These are phyloP conservation scores for Teinopalpus imperialis DNA, from an alignment of 2,888 invertebrate genomes.

Conservation along the genomic window DNA sequence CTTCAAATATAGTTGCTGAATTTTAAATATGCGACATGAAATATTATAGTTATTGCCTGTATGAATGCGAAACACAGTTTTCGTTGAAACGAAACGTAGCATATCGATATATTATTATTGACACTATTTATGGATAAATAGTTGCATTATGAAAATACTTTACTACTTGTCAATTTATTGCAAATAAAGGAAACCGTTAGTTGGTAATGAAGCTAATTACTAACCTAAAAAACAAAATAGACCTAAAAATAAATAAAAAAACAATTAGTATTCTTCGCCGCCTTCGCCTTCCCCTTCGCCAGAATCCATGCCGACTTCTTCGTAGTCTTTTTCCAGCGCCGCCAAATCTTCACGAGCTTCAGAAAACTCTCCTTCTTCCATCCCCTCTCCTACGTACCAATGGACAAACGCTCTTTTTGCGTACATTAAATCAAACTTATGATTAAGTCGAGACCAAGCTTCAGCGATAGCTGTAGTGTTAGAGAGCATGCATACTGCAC, in stretches of 20 bases:
- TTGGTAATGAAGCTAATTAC: constrained; percentile 10
- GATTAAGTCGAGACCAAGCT: constrained; percentile 97
- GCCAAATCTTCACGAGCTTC: constrained; percentile 85
- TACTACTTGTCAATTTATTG: constrained; percentile 20
- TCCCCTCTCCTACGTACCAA: constrained; percentile 94
- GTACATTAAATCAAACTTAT: constrained; percentile 98
- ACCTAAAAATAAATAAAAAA: constrained; percentile 45
- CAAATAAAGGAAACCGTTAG: constrained; percentile 7
- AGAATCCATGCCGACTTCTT: constrained; percentile 93
- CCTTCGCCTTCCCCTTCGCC: constrained; percentile 91
- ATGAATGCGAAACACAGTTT: too few species aligned
- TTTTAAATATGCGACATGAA: too few species aligned
- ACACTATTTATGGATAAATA: too few species aligned
- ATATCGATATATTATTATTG: too few species aligned
- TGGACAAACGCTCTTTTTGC: constrained; percentile 98
- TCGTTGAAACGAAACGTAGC: too few species aligned
- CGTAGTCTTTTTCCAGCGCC: constrained; percentile 92
- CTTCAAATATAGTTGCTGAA: too few species aligned
- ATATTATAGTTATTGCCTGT: too few species aligned
- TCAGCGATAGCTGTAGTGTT: constrained; percentile 99
- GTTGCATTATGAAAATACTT: too few species aligned
- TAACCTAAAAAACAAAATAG: constrained; percentile 32
- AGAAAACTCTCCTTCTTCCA: constrained; percentile 93
- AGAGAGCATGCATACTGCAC: constrained; percentile 97
- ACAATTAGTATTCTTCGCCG: constrained; percentile 87